Evolutionary conservation across 2,888 invertebrate genomes (phyloP).

Genomic region (Teleiodes luculella): DNA sequence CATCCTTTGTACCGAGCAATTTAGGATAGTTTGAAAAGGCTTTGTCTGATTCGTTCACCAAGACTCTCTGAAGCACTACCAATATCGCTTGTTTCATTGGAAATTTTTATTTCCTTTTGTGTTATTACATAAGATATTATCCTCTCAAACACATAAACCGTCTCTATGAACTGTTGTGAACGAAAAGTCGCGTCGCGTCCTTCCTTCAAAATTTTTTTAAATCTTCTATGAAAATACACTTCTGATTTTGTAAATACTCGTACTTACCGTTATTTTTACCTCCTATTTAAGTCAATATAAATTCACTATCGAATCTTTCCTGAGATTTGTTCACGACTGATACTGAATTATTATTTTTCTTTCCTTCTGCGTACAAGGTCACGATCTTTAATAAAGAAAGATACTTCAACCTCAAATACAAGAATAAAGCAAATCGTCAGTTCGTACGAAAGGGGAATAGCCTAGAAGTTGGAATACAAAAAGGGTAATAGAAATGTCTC

Average conservation of each 20-base stretch:
- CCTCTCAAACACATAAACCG: too few species aligned
- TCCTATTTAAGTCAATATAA: too few species aligned
- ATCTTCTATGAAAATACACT: too few species aligned
- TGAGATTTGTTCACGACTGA: too few species aligned
- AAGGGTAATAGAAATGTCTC: not conserved
- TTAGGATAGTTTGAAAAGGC: conserved; percentile 28
- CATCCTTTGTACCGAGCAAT: conserved; percentile 39
- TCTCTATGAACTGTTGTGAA: too few species aligned
- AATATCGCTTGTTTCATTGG: conserved; percentile 7
- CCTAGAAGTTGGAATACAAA: not conserved
- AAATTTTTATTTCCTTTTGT: not conserved
- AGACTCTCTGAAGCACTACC: conserved; percentile 4
- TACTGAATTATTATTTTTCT: too few species aligned
- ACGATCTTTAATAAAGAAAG: not conserved
- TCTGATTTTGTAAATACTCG: too few species aligned
- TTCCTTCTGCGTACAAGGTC: not conserved
- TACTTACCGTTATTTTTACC: too few species aligned
- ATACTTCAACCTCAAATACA: conserved; percentile 4
- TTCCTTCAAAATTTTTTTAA: too few species aligned
- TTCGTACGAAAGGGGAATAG: not conserved
- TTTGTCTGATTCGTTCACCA: conserved; percentile 31
- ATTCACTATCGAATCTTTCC: too few species aligned
- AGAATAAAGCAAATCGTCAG: conserved; percentile 10
- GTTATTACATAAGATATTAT: not conserved
- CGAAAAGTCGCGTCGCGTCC: too few species aligned